Conservation (phyloP, 2,113 vertebrate genomes). For the Ancistrus triradiatus region DNA sequence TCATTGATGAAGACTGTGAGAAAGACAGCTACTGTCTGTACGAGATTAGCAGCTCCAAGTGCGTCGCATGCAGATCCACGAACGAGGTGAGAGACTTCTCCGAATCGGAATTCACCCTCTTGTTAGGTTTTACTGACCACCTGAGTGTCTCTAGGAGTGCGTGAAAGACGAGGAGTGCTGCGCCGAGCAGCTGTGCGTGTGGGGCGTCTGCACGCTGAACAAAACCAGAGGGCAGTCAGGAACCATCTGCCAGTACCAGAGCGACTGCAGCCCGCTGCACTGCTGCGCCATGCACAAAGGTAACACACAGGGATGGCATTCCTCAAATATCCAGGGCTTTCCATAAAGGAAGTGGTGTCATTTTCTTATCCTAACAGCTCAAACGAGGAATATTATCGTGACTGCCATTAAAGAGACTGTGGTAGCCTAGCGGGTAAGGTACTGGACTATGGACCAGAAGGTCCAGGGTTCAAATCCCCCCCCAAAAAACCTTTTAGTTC, state of each 20-base stretch:
- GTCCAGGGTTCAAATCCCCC: too few species aligned
- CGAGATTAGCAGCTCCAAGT: conserved; percentile 76
- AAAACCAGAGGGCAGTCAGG: conserved; percentile 72
- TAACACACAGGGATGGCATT: conserved; percentile 41
- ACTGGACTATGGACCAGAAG: too few species aligned
- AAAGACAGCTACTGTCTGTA: conserved; percentile 79
- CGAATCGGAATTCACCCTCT: background rate
- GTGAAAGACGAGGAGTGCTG: conserved; percentile 85
- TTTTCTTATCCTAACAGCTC: too few species aligned
- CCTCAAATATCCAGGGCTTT: background rate
- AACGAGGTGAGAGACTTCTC: conserved; percentile 65
- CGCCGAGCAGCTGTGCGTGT: conserved; percentile 81
- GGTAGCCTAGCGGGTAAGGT: too few species aligned
- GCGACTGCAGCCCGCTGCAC: conserved; percentile 74
- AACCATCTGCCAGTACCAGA: conserved; percentile 89
- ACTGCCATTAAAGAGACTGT: too few species aligned
- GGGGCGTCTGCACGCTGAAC: conserved; percentile 77
- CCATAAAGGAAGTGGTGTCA: too few species aligned
- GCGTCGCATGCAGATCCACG: conserved; percentile 76
- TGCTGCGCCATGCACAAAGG: conserved; percentile 90
- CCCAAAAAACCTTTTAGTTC: too few species aligned
- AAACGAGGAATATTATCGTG: too few species aligned
- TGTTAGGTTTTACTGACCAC: background rate
- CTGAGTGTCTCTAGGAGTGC: conserved; percentile 68
- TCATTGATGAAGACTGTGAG: conserved; percentile 89